Base-by-base conservation (phyloP, 2,888 invertebrate genomes). In the Ceratothoa steindachneri region DNA sequence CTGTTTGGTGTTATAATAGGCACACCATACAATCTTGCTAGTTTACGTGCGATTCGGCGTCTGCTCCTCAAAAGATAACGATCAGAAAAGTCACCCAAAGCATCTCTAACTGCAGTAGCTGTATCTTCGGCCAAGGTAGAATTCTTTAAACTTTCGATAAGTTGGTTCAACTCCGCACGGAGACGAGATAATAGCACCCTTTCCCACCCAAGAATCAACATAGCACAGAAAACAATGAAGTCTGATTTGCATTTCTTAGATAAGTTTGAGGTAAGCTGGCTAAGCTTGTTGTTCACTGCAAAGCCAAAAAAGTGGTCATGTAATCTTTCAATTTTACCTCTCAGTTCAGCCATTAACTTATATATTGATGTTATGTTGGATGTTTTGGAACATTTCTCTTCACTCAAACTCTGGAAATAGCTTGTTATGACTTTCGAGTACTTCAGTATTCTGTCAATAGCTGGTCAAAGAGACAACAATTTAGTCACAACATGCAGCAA, bases 311-410 rank as follows among this genome's bases (percentile, higher is more conserved):
- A 41, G 52, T 24, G n/a, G 30, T 70, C 70, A n/a, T 70, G 52
- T 52, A 66, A n/a, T 66, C 55, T 66, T 30, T 41, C 41, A 41
- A 41, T 27, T 53, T 74, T 70, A 65, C 30, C 29, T 74, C 51
- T 74, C 70, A 74, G 67, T 65, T 74, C 66, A 74, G 64, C n/a
- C 70, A 70, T 74, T 70, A 70, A 15, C 70, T 66, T 70, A 53
- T 24, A 74, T 70, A 67, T 60, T 64, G 69, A 69, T 31, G 31
- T 69, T 60, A 69, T 68, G 73, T 53, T 74, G 70, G 53, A 74
- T 67, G 70, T 22, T 53, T 74, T 74, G 27, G 67, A 55, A 51
- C 71, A 70, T 22, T 74, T 69, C 30, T 66, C 70, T 29, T 74
- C 67, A 70, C 74, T 55, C 53, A 74, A 66, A 27, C 71, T 74